Evolutionary conservation across 2,797 vertebrate species (phyloP), one percentile per base, ranked within the genome.

Genomic region (Pangasius krempfi): DNA sequence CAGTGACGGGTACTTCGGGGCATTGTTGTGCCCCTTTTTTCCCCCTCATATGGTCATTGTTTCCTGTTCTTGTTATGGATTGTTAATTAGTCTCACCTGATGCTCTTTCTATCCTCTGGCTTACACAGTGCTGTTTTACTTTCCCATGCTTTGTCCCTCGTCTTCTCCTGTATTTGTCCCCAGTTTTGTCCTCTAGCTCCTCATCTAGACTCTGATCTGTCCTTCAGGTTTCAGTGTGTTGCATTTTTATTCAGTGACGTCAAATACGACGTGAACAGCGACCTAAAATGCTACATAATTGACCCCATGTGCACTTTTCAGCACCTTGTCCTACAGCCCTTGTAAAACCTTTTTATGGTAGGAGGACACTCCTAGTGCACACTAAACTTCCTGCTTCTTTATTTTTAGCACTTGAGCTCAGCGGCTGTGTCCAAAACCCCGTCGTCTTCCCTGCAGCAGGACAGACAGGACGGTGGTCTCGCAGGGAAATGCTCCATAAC

Each of bases 161-260:
- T 44, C 20, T 64, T 12, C n/a, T 37, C 33, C 58, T 47, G 22
- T 8, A 27, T 13, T 33, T n/a, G 5, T 78, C 68, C 18, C 37
- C 12, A 72, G 50, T 16, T 83, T n/a, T 84, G 82, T 84, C 62
- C 82, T 84, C 82, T 33, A 68, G n/a, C 40, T 33, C 1, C 44
- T 83, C 81, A 9, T 64, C 16, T 33, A 58, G 52, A 81, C 33
- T 6, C 52, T 27, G 33, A 16, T 83, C 62, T 7, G 82, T 68
- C 60, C 82, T 84, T 52, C 8, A 2, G 44, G 27, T 20, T 52
- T 68, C 58, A 40, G 33, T 25, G 5, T 82, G 78, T 20, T 82
- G 58, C 4, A 37, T 58, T 81, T 81, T 25, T 81, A 80, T 22
- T 60, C 52, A 2, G 27, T 84, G 82, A 68, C 16, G 4, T 84